Conservation (phyloP, 2,888 invertebrate genomes). For the Platycnemis pennipes region DNA sequence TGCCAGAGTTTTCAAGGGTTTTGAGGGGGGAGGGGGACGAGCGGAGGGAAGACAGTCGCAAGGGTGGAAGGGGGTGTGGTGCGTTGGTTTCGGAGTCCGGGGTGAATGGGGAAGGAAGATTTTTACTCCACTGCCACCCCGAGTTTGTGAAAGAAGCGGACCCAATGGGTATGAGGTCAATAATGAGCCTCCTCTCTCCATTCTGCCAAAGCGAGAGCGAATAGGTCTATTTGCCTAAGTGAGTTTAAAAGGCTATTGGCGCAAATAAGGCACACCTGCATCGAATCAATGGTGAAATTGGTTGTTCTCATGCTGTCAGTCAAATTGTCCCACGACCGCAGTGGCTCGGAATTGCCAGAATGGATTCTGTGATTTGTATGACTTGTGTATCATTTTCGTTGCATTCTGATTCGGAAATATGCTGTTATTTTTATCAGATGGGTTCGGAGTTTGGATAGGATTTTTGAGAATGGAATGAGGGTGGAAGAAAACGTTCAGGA, state of each 20-base stretch:
- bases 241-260: neutral
- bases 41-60: neutral
- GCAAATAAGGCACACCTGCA: constrained; percentile 9
- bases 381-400: too few species aligned
- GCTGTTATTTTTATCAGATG: too few species aligned
- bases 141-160: constrained; percentile 5
- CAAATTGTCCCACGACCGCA: neutral
- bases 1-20: neutral
- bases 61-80: neutral
- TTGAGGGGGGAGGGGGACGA: neutral
- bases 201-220: neutral
- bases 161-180: neutral
- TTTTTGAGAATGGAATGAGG: too few species aligned
- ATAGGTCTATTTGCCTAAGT: neutral
- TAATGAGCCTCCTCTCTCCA: constrained; percentile 16
- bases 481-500: too few species aligned
- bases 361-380: too few species aligned
- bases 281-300: neutral
- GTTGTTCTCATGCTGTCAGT: neutral
- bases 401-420: too few species aligned
- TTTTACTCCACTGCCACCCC: neutral
- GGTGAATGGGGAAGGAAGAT: neutral
- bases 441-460: too few species aligned
- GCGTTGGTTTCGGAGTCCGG: neutral
- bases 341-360: neutral